phyloP scores from a whole-genome alignment of 2,113 vertebrate genomes.

The Thunnus thynnus region DNA sequence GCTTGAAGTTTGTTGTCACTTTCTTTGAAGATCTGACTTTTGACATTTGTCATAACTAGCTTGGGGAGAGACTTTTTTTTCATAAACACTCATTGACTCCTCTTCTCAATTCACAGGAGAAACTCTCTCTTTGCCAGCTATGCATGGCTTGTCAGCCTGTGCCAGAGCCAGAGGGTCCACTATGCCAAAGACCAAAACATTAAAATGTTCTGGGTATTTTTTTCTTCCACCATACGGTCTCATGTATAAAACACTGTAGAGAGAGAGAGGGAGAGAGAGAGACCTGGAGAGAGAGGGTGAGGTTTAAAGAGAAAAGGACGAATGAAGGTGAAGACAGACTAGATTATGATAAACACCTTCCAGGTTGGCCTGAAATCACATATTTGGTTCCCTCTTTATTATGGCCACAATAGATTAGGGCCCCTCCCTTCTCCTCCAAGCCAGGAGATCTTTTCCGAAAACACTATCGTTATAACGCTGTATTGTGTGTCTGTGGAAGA shows the following conservation, averaged over 20 bases:
- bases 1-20: conserved; percentile 11
- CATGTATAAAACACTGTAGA: neutral
- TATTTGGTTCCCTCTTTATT: neutral
- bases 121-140: neutral
- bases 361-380: conserved; percentile 1
- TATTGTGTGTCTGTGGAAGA: conserved; percentile 17
- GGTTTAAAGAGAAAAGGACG: conserved; percentile 12
- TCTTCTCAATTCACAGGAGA: conserved; percentile 13
- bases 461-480: neutral
- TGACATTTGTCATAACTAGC: neutral
- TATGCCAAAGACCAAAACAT: conserved; percentile 25
- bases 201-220: conserved; percentile 21
- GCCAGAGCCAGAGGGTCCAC: conserved; percentile 15
- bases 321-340: conserved; percentile 21
- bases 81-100: conserved; percentile 23
- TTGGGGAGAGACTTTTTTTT: neutral
- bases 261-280: neutral
- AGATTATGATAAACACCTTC: conserved; percentile 9
- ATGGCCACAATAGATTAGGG: neutral
- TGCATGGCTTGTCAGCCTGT: conserved; percentile 1
- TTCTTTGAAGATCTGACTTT: conserved; percentile 1
- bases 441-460: conserved; percentile 8
- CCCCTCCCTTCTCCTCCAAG: neutral
- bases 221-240: neutral
- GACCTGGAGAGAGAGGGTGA: neutral